Evolutionary conservation across 2,113 vertebrate species (phyloP).

Genomic region (Onychorhynchus coronatus): DNA sequence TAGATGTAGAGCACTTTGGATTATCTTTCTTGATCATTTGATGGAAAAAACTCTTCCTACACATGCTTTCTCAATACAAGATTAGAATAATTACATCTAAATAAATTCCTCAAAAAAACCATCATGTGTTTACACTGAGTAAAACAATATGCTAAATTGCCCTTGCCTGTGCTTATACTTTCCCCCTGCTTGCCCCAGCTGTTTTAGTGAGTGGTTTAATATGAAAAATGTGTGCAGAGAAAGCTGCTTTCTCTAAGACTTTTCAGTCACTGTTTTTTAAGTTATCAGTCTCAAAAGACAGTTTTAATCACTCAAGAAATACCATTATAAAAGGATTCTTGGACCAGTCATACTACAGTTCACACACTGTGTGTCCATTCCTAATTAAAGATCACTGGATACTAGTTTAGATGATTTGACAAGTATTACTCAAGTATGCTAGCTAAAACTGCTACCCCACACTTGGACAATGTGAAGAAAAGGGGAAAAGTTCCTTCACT

Average conservation of each 20-base stretch:
- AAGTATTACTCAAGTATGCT: neutral
- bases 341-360: neutral
- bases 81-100: slow-evolving; percentile 41
- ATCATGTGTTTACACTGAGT: neutral
- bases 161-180: neutral
- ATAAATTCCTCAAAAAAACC: neutral
- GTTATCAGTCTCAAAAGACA: neutral
- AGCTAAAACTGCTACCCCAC: neutral
- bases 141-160: slow-evolving; percentile 22
- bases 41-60: slow-evolving; percentile 24
- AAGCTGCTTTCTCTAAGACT: neutral
- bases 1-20: neutral
- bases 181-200: neutral
- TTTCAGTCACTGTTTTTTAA: neutral
- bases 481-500: neutral
- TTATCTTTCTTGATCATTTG: slow-evolving; percentile 54
- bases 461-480: neutral
- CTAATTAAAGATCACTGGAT: neutral
- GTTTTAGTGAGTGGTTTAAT: neutral
- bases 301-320: neutral
- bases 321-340: neutral
- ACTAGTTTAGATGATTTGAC: neutral
- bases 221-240: neutral
- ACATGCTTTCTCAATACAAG: slow-evolving; percentile 16
- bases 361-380: neutral